A percentile compares a stretch with the other conserved stretches of the same genome.
These are phyloP conservation scores for Rattus rattus DNA, from an alignment of 2,113 vertebrate species.

Conservation along the genomic window DNA sequence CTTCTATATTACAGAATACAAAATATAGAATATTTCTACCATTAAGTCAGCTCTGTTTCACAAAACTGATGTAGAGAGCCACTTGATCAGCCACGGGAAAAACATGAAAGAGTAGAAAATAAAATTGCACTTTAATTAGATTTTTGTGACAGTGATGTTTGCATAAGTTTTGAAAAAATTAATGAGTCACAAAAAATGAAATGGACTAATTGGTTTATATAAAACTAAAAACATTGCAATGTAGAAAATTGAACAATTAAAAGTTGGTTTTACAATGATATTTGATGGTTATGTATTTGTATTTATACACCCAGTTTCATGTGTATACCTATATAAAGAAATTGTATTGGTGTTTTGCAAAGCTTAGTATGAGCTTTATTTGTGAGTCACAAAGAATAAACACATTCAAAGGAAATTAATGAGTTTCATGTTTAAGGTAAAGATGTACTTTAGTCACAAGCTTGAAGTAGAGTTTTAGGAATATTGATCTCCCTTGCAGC, in stretches of 20 bases:
- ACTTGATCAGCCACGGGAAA: background rate
- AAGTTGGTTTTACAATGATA: background rate
- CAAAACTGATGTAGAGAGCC: background rate
- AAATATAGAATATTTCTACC: background rate
- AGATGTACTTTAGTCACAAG: background rate
- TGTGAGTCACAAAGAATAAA: background rate
- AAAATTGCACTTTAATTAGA: background rate
- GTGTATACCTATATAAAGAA: background rate
- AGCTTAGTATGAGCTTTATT: background rate
- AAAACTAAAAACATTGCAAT: background rate
- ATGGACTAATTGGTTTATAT: background rate
- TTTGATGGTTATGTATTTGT: background rate
- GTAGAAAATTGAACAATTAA: background rate
- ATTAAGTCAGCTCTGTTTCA: background rate
- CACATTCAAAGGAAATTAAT: background rate
- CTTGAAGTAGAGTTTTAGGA: background rate
- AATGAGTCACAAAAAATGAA: background rate
- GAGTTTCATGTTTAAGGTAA: background rate
- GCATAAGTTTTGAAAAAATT: slow-evolving; percentile 19
- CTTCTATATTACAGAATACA: background rate
- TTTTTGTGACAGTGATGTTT: slow-evolving; percentile 27
- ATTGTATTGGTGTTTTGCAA: background rate
- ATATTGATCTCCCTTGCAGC: background rate
- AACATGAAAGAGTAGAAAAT: background rate
- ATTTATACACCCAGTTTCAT: background rate